Evolutionary conservation across 2,888 invertebrate genomes (phyloP).

Genomic region (Cactoblastis cactorum): DNA sequence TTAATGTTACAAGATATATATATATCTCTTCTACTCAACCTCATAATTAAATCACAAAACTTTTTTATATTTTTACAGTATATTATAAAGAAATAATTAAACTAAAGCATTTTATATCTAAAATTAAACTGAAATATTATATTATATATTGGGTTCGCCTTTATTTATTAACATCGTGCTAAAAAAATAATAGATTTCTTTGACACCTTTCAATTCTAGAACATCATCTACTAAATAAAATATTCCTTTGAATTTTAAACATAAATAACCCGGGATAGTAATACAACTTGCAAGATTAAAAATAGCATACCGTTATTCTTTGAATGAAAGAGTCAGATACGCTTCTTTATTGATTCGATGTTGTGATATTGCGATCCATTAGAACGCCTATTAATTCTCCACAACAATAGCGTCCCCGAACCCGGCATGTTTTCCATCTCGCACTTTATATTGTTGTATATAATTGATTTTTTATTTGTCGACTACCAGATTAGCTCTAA

Average conservation of each 20-base stretch:
- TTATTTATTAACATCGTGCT: no score
- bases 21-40: no score
- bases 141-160: no score
- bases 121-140: no score
- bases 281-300: slow-evolving; percentile 45
- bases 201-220: neutral
- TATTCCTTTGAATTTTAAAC: slow-evolving; percentile 11
- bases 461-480: slow-evolving; percentile 63
- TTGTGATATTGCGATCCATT: slow-evolving; percentile 62
- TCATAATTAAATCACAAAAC: no score
- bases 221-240: neutral
- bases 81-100: no score
- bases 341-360: slow-evolving; percentile 63
- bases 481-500: slow-evolving; percentile 48
- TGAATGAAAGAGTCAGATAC: slow-evolving; percentile 52
- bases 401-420: slow-evolving; percentile 55
- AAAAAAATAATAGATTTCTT: no score
- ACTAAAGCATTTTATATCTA: no score
- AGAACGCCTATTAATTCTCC: slow-evolving; percentile 59
- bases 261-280: slow-evolving; percentile 28
- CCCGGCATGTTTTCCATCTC: slow-evolving; percentile 56
- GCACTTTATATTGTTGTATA: slow-evolving; percentile 55
- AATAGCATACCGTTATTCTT: slow-evolving; percentile 52
- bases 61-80: no score
- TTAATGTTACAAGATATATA: no score